These are phyloP conservation scores for Drosophila serrata DNA, from an alignment of 1,140 invertebrate genomes.

Conservation along the genomic window DNA sequence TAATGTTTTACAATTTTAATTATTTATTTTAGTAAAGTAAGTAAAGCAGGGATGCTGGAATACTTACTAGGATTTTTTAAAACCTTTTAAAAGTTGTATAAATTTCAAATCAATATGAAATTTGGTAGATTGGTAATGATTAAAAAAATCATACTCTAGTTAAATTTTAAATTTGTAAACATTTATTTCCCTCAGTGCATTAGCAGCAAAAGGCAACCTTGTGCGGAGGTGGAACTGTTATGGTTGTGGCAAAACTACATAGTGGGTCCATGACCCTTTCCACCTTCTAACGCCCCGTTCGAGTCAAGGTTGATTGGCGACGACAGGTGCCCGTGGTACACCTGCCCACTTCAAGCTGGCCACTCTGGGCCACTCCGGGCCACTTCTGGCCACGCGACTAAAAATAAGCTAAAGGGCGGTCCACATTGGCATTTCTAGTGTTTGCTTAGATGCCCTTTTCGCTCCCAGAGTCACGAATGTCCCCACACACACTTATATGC, in stretches of 20 bases:
- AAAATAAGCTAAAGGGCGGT: constrained; percentile 59
- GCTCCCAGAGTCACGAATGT: constrained; percentile 27
- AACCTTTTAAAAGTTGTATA: too few relatives aligned
- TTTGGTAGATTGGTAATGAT: too few relatives aligned
- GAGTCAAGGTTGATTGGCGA: constrained; percentile 65
- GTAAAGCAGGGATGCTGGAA: background rate
- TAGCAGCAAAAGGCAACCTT: constrained; percentile 28
- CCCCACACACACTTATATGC: constrained; percentile 12
- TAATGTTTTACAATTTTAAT: background rate
- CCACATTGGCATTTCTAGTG: constrained; percentile 45
- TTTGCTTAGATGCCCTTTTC: constrained; percentile 54
- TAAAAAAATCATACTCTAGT: too few relatives aligned
- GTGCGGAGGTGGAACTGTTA: constrained; percentile 10
- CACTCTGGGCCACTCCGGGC: constrained; percentile 44
- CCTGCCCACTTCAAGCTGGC: constrained; percentile 54
- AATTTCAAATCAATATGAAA: background rate
- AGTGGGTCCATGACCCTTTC: constrained; percentile 25
- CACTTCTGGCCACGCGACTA: constrained; percentile 51
- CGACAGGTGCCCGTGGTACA: constrained; percentile 55
- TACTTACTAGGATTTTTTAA: background rate
- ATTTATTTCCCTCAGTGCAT: background rate
- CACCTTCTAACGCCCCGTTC: constrained; percentile 25
- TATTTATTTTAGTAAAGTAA: too few relatives aligned
- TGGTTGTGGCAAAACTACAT: constrained; percentile 17
- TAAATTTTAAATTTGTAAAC: too few relatives aligned